Conservation (phyloP, 37 sponge, comb jelly and placozoan genomes). For the Amphimedon queenslandica region DNA sequence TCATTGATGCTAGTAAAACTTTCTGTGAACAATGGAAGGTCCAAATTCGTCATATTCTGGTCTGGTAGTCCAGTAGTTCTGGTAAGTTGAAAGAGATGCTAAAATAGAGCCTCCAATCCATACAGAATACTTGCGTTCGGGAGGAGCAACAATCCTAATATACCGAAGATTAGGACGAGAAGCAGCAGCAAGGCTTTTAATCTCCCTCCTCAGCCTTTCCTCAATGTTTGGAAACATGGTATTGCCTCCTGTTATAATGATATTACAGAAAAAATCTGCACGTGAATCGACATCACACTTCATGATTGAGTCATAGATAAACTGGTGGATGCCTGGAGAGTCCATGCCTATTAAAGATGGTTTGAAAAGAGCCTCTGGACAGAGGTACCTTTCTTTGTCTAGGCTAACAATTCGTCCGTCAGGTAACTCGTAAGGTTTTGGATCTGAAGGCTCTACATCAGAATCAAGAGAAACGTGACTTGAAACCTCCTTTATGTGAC, state of each 20-base stretch:
- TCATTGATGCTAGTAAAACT: slow-evolving; percentile 89
- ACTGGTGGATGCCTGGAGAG: slow-evolving; percentile 98
- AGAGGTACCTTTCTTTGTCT: slow-evolving; percentile 95
- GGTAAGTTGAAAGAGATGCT: slow-evolving; percentile 98
- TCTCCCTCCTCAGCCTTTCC: slow-evolving; percentile 99
- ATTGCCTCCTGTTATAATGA: slow-evolving; percentile 96
- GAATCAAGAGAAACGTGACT: slow-evolving; percentile 99
- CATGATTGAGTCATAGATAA: slow-evolving; percentile 99
- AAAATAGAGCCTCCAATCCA: slow-evolving; percentile 99
- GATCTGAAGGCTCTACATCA: slow-evolving; percentile 90
- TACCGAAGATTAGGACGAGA: slow-evolving; percentile 99
- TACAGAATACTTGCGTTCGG: slow-evolving; percentile 99
- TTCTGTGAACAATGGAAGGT: slow-evolving; percentile 99
- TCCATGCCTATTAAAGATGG: slow-evolving; percentile 93
- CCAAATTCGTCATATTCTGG: slow-evolving; percentile 99
- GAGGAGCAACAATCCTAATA: slow-evolving; percentile 99
- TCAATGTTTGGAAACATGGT: slow-evolving; percentile 97
- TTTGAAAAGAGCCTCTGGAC: slow-evolving; percentile 90
- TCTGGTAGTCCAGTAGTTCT: slow-evolving; percentile 99
- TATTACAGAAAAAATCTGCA: slow-evolving; percentile 98
- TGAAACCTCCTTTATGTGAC: slow-evolving; percentile 98
- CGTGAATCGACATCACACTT: slow-evolving; percentile 99
- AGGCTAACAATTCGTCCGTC: slow-evolving; percentile 99
- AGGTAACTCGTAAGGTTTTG: slow-evolving; percentile 99
- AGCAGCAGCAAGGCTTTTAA: slow-evolving; percentile 93